A percentile compares a stretch with the other conserved stretches of the same genome.
Evolutionary conservation across 2,113 vertebrate species (phyloP).

Genomic region (Hippoglossus stenolepis): DNA sequence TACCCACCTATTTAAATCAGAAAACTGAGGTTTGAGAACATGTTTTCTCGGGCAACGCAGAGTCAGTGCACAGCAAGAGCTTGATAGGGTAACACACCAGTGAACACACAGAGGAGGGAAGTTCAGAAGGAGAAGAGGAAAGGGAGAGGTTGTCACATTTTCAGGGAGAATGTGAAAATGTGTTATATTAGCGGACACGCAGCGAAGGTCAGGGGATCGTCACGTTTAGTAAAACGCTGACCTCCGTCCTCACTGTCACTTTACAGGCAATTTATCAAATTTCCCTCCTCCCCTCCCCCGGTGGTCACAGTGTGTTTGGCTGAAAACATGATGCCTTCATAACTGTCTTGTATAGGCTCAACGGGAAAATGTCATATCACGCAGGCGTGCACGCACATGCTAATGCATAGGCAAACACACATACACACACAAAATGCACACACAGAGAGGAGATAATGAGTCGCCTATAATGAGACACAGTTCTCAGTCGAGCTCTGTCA

Average conservation of each 20-base stretch:
- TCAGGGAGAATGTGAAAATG: conserved; percentile 15
- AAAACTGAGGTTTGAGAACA: conserved; percentile 14
- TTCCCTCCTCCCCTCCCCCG: neutral
- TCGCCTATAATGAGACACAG: conserved; percentile 63
- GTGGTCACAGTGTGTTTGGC: conserved; percentile 33
- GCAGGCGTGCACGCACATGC: conserved; percentile 15
- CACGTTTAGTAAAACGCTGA: conserved; percentile 37
- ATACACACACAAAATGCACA: conserved; percentile 14
- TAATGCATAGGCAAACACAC: conserved; percentile 19
- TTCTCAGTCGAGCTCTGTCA: conserved; percentile 66
- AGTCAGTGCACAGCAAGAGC: conserved; percentile 2
- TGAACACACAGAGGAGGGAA: conserved; percentile 11
- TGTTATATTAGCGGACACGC: conserved; percentile 1
- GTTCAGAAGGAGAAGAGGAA: conserved; percentile 17
- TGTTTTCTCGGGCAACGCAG: conserved; percentile 2
- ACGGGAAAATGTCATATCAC: conserved; percentile 52
- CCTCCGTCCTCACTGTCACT: conserved; percentile 24
- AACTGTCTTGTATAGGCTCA: conserved; percentile 35
- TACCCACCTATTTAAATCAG: conserved; percentile 43
- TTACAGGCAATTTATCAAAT: conserved; percentile 19
- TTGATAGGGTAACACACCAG: conserved; percentile 5
- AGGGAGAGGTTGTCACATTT: conserved; percentile 12
- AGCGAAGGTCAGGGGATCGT: conserved; percentile 49
- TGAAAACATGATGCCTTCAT: conserved; percentile 20
- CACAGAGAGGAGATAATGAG: conserved; percentile 58